These are phyloP conservation scores for Epizoanthus stellaris DNA, from an alignment of 92 coral and sea anemone species.

Conservation along the genomic window DNA sequence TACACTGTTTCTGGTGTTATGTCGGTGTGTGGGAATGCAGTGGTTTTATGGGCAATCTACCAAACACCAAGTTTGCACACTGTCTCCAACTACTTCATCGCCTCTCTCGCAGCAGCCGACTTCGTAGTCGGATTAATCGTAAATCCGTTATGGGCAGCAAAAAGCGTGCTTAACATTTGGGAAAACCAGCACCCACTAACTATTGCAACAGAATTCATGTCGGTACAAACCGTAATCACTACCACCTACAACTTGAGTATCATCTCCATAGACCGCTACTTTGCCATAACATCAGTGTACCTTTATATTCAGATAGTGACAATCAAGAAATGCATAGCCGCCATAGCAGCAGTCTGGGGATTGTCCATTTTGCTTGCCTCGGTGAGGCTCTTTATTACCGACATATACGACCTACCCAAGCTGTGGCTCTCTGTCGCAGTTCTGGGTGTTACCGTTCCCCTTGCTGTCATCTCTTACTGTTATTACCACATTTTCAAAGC, in stretches of 20 bases:
- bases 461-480: constrained; percentile 67
- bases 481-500: constrained; percentile 73
- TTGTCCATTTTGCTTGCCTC: constrained; percentile 68
- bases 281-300: constrained; percentile 66
- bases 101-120: constrained; percentile 77
- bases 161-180: constrained; percentile 78
- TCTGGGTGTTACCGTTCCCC: constrained; percentile 71
- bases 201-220: constrained; percentile 70
- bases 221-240: constrained; percentile 72
- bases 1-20: constrained; percentile 63
- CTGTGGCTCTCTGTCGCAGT: constrained; percentile 68
- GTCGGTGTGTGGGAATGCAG: constrained; percentile 66
- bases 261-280: constrained; percentile 72
- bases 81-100: constrained; percentile 75
- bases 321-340: constrained; percentile 32
- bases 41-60: constrained; percentile 64
- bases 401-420: constrained; percentile 68
- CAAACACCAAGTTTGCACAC: constrained; percentile 66
- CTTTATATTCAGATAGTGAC: constrained; percentile 62
- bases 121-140: constrained; percentile 71
- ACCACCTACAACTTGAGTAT: constrained; percentile 73
- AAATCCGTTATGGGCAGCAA: constrained; percentile 75
- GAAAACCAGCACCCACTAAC: constrained; percentile 68
- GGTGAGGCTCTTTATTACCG: constrained; percentile 57
- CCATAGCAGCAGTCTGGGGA: constrained; percentile 58